phyloP scores from a whole-genome alignment of 2,888 invertebrate genomes.

The Venustoraphidia nigricollis region DNA sequence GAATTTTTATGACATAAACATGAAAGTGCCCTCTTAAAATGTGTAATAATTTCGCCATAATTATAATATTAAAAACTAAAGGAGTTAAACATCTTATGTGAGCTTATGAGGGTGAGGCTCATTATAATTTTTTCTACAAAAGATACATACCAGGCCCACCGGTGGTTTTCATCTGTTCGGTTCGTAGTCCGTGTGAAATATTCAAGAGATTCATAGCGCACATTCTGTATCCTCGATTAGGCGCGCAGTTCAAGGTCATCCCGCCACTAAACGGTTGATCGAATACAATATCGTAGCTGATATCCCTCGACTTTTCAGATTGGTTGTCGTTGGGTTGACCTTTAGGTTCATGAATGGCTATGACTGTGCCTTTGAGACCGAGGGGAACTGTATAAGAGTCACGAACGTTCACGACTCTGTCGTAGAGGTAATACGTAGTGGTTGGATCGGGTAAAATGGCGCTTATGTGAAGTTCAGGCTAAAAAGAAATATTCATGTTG shows the following conservation, averaged over 20 bases:
- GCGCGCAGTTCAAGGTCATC: conserved; percentile 31
- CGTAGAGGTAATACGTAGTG: conserved; percentile 53
- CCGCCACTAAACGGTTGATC: conserved; percentile 62
- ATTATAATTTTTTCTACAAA: no score
- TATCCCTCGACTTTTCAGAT: conserved; percentile 35
- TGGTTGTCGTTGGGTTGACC: neutral
- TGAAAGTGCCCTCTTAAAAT: no score
- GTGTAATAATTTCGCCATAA: no score
- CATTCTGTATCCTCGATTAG: conserved; percentile 35
- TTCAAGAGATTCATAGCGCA: conserved; percentile 39
- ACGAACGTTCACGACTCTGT: conserved; percentile 70
- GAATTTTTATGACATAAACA: no score
- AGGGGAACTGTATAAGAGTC: conserved; percentile 63
- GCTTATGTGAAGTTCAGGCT: conserved; percentile 29
- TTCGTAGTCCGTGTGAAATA: conserved; percentile 36
- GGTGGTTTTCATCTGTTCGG: conserved; percentile 21
- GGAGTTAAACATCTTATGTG: no score
- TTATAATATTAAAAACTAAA: no score
- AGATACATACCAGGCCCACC: conserved; percentile 16
- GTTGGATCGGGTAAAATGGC: conserved; percentile 48
- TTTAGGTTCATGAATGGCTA: conserved; percentile 38
- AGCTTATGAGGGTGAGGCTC: no score
- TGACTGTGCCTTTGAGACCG: conserved; percentile 71
- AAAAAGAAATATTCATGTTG: conserved; percentile 12
- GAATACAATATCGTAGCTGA: conserved; percentile 65